Base-by-base conservation (phyloP, 1,140 invertebrate species). In the Saxidomus purpurata region DNA sequence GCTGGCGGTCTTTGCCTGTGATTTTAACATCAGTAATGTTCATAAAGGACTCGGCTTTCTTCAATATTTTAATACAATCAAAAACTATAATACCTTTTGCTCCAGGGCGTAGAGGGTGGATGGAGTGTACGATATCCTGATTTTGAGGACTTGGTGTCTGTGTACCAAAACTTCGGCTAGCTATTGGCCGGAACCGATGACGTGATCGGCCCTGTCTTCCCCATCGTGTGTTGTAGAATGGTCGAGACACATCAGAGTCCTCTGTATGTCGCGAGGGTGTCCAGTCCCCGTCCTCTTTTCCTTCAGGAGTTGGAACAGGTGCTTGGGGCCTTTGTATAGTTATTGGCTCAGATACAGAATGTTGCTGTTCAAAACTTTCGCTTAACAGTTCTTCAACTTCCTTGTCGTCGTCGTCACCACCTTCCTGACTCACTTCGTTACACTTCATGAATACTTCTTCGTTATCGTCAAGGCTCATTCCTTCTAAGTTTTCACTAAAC, bases 241-340 rank as follows among this genome's bases (percentile, higher is more conserved):
- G 76, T 55, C 40, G 0, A 3, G 76, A 79, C 9, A 79, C 47
- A 8, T n/a, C 3, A 31, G 19, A 28, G 49, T 79, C 49, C 47
- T 55, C 76, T 19, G 9, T 17, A 2, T 43, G 17, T 22, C 22
- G 22, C n/a, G 28, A 47, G 9, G 25, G 38, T 0, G n/a, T 22
- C n/a, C n/a, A 28, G 17, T 67, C 40, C 1, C n/a, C 59, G 19
- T 80, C 77, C 9, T 81, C 59, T n/a, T 43, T 76, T 8, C 31
- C 76, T 47, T 83, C 61, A 11, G 80, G 80, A 17, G 80, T 83
- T 40, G 59, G 59, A 40, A 83, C 63, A 17, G 80, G 80, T 15
- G 80, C 80, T 63, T 63, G 63, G 6, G 80, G 80, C 69, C 80
- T 83, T 36, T 83, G 59, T 47, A 83, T 83, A 47, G 34, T n/a